A percentile compares a stretch with the other conserved stretches of the same genome.
Evolutionary conservation across 1,140 invertebrate genomes (phyloP).

Genomic region (Brachionus koreanus): DNA sequence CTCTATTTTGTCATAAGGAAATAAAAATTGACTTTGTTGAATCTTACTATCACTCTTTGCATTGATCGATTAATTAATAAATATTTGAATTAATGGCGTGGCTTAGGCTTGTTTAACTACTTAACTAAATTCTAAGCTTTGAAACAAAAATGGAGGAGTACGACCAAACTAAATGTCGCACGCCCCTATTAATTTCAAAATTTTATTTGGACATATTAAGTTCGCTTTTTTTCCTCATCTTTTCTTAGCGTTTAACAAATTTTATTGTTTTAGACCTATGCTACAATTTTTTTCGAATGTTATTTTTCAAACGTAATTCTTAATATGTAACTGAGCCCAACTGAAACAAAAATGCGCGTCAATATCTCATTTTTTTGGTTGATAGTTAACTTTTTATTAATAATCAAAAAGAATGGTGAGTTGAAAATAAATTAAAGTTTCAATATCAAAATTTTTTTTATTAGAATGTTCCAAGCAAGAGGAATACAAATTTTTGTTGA

Average conservation of each 20-base stretch:
- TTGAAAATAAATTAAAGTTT: neutral
- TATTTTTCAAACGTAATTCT: neutral
- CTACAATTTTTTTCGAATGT: neutral
- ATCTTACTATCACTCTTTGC: neutral
- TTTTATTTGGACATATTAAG: neutral
- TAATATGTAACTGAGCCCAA: neutral
- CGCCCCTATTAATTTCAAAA: conserved; percentile 23
- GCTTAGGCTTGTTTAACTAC: conserved; percentile 2
- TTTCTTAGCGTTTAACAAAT: neutral
- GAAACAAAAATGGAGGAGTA: conserved; percentile 20
- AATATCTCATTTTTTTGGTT: neutral
- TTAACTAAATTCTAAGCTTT: conserved; percentile 13
- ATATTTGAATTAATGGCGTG: conserved; percentile 41
- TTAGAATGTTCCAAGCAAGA: conserved; percentile 5
- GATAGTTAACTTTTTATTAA: neutral
- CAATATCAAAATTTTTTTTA: neutral
- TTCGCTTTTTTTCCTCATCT: neutral
- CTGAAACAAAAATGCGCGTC: neutral
- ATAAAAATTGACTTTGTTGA: neutral
- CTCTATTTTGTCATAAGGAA: neutral
- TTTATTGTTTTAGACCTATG: neutral
- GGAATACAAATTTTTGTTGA: conserved; percentile 16
- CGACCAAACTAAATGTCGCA: conserved; percentile 4
- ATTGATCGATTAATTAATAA: conserved; percentile 8
- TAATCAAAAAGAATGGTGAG: neutral